Base-by-base conservation (phyloP, 2,113 vertebrate genomes). In the Spizaetus ornatus region DNA sequence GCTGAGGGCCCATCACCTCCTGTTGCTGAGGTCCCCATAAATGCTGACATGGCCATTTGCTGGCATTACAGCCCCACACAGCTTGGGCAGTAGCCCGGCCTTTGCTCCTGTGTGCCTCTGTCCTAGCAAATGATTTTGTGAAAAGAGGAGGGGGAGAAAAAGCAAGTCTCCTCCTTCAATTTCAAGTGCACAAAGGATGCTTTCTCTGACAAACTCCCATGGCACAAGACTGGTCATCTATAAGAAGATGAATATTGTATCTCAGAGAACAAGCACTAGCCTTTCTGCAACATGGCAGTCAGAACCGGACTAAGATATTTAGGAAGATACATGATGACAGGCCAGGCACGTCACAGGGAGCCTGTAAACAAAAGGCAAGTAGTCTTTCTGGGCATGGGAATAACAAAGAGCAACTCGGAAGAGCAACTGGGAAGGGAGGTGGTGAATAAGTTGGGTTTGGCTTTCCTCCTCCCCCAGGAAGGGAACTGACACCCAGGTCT, bases 291-390 rank as follows among this genome's bases (percentile, higher is more conserved):
- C 42, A 47, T 2, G 8, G 71, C 32, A 59, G 55, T 42, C 59
- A 74, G 63, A 83, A 72, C 3, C 0, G 0, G 47, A 43, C 50
- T 21, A 56, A 70, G 71, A 50, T 10, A 61, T 14, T 59, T 36
- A n/a, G 32, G 45, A 70, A 58, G 56, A 52, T 8, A 52, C 66
- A 56, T 9, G 22, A 58, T 62, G 48, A 67, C 58, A 71, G 47
- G 17, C 13, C 50, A 77, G 45, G 36, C 31, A 61, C 1, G 0
- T 36, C 3, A 4, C 20, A 42, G 16, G 22, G n/a, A 1, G 6
- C 32, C 50, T 66, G 32, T 26, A 86, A 90, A 91, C 66, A 73
- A 61, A 78, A 65, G 56, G 21, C 76, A 72, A 59, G 70, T 12
- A 7, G 0, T n/a, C 62, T 52, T 83, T 73, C 48, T 73, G 55